These are phyloP conservation scores for Diadegma fenestrale DNA, from an alignment of 2,888 invertebrate genomes.

Conservation along the genomic window DNA sequence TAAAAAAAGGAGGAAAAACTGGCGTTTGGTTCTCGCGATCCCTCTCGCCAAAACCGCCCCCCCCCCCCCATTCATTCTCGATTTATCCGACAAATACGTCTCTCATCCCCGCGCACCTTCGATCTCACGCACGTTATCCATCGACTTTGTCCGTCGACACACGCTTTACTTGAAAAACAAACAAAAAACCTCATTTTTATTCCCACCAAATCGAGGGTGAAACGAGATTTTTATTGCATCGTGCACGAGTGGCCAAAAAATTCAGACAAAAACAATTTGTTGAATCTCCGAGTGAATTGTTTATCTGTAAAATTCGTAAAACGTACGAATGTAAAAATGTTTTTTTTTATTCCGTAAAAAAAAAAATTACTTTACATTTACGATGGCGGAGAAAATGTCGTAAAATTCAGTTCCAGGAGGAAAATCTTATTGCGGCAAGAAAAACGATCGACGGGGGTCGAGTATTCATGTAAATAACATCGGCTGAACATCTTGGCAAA, in stretches of 20 bases:
- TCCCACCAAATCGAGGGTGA: constrained; percentile 53
- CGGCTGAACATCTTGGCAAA: constrained; percentile 69
- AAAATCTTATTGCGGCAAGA: constrained; percentile 61
- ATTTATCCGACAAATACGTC: constrained; percentile 50
- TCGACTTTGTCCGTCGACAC: constrained; percentile 44
- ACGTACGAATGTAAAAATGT: too few species aligned
- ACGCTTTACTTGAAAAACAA: constrained; percentile 14
- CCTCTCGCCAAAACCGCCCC: constrained; percentile 63
- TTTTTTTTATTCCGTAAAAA: not conserved
- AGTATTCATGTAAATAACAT: constrained; percentile 27
- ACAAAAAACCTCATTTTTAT: constrained; percentile 25
- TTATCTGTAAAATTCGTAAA: not conserved
- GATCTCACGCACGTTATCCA: constrained; percentile 40
- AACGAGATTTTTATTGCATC: constrained; percentile 65
- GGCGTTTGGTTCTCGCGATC: constrained; percentile 35
- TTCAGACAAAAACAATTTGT: constrained; percentile 66
- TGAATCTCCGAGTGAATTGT: constrained; percentile 58
- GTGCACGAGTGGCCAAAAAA: not conserved
- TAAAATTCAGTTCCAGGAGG: constrained; percentile 29
- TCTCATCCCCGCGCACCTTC: not conserved
- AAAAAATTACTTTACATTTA: not conserved
- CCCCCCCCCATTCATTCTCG: constrained; percentile 10
- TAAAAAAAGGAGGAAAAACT: constrained; percentile 71
- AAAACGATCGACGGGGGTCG: constrained; percentile 67
- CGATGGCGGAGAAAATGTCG: not conserved